Base-by-base conservation (phyloP, 2,113 vertebrate genomes). In the Oreochromis spilurus region DNA sequence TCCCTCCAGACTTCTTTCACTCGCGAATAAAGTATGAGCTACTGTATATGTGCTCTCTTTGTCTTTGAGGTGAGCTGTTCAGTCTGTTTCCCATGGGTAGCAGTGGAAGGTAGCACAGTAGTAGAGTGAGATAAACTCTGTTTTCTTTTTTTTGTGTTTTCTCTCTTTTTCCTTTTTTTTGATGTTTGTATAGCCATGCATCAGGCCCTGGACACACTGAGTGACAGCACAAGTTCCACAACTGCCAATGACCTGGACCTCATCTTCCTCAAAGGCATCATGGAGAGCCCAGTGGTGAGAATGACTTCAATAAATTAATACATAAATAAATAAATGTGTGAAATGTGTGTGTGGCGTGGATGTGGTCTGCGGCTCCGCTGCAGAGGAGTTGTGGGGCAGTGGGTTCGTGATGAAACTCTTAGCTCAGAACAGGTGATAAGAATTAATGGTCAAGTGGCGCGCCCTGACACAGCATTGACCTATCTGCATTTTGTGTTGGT, bases 241-340 rank as follows among this genome's bases (percentile, higher is more conserved):
- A 97, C 97, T 1, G 97, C 97, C 19, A 97, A 98, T 0, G 98
- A 98, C 93, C 95, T 98, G 91, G 98, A 98, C 89, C 96, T 99
- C 90, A 98, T 99, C 96, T 99, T 99, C 96, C 97, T 99, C 54
- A 97, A 98, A 12, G 98, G 98, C 93, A 98, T 99, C 96, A 98
- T 99, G 98, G 98, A 98, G 95, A 99, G 98, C 91, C 98, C 98
- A 38, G 97, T 98, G 94, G 98, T 99, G 81, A 97, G 97, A 84
- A 24, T 24, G 26, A 13, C 77, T 89, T 52, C 29, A 83, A 34
- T 95, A 95, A 92, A 40, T 90, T 96, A 90, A 36, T 67, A 67
- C 62, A 38, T 67, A 65, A 21, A 65, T 9, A 38, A 38, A 9
- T 1, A 67, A 38, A 6, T 67, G 34, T 67, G 34, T 65, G 34